These are phyloP conservation scores for Xylophagus ater DNA, from an alignment of 2,888 invertebrate species.

Conservation along the genomic window DNA sequence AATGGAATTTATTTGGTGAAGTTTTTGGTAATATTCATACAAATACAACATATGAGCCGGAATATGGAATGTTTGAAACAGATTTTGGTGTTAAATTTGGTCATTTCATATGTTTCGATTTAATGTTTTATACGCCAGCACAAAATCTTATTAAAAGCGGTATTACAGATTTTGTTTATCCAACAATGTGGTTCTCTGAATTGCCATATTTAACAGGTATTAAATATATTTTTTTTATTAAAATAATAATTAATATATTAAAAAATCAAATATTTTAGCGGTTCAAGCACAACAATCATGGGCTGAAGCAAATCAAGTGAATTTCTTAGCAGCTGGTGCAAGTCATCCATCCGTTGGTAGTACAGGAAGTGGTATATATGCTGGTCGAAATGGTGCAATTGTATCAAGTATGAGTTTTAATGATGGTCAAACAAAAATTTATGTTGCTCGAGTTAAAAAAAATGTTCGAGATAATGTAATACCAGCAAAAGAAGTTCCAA, in stretches of 20 bases:
- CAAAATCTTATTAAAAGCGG: slow-evolving; percentile 37
- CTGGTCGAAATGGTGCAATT: slow-evolving; percentile 28
- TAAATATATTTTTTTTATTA: not conserved
- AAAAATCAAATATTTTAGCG: slow-evolving; percentile 27
- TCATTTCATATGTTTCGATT: slow-evolving; percentile 73
- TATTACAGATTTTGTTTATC: slow-evolving; percentile 36
- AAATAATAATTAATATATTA: not conserved
- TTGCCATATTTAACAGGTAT: slow-evolving; percentile 50
- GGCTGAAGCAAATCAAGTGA: slow-evolving; percentile 47
- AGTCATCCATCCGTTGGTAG: slow-evolving; percentile 42
- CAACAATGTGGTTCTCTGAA: slow-evolving; percentile 72
- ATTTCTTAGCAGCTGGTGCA: slow-evolving; percentile 50
- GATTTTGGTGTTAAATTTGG: slow-evolving; percentile 73
- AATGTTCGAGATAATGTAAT: not conserved
- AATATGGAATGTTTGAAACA: slow-evolving; percentile 53
- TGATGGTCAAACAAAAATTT: slow-evolving; percentile 23
- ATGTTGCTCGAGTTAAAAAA: slow-evolving; percentile 30
- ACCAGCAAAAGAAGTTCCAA: not conserved
- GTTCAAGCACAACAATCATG: slow-evolving; percentile 49
- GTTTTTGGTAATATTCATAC: slow-evolving; percentile 41
- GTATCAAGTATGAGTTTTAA: slow-evolving; percentile 25
- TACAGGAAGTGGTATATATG: slow-evolving; percentile 53
- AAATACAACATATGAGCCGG: slow-evolving; percentile 39
- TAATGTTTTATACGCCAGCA: slow-evolving; percentile 63
- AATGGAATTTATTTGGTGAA: slow-evolving; percentile 39